These are phyloP conservation scores for Anableps anableps DNA, from an alignment of 2,797 vertebrate genomes.

Conservation along the genomic window DNA sequence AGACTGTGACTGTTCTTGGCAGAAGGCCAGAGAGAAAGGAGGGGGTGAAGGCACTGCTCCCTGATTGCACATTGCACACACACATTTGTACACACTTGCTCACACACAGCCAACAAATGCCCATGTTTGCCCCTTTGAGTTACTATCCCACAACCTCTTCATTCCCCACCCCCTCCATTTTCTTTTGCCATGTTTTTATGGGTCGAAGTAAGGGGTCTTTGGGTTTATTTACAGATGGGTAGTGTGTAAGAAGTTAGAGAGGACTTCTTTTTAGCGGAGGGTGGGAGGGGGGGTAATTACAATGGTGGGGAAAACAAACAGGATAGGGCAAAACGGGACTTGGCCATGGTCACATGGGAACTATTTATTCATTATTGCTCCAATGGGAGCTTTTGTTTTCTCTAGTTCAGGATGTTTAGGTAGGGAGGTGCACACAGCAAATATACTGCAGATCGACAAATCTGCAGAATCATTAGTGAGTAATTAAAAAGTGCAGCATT, in stretches of 20 bases:
- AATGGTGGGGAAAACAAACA: constrained; percentile 80
- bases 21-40: constrained; percentile 61
- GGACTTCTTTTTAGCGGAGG: constrained; percentile 40
- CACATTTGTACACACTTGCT: constrained; percentile 6
- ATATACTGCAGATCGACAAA: constrained; percentile 42
- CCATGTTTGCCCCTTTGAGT: constrained; percentile 63
- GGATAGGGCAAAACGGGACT: constrained; percentile 72
- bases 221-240: constrained; percentile 74
- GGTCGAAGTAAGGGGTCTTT: constrained; percentile 70
- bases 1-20: constrained; percentile 83
- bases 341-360: constrained; percentile 74
- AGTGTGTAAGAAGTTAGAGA: constrained; percentile 52
- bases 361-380: constrained; percentile 78
- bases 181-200: constrained; percentile 73
- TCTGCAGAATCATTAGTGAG: constrained; percentile 59
- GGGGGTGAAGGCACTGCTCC: constrained; percentile 45
- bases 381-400: constrained; percentile 72
- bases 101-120: constrained; percentile 42
- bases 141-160: constrained; percentile 63
- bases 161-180: constrained; percentile 38
- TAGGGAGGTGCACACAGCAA: constrained; percentile 57
- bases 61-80: neutral
- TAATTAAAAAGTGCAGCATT: constrained; percentile 18
- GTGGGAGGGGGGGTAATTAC: constrained; percentile 75
- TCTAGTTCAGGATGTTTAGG: constrained; percentile 73